A percentile compares a stretch with the other conserved stretches of the same genome.
These are phyloP conservation scores for Archaeoteleia sp. DNA, from an alignment of 2,888 invertebrate species.

Conservation along the genomic window DNA sequence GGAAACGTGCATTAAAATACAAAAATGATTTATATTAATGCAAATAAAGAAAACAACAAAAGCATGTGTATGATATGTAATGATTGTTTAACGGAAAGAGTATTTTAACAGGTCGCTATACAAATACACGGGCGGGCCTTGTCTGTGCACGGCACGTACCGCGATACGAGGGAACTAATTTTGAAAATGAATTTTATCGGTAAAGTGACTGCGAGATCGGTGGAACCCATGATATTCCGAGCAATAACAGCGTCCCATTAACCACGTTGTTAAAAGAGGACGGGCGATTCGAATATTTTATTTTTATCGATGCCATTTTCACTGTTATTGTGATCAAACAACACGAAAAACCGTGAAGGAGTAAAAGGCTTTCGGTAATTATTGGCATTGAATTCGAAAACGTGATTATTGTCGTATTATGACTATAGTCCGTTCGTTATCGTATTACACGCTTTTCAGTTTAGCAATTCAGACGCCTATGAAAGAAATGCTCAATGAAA, in stretches of 20 bases:
- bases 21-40: no score
- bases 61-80: no score
- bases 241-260: slow-evolving; percentile 39
- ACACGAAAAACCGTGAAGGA: slow-evolving; percentile 21
- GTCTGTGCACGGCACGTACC: slow-evolving; percentile 11
- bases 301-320: slow-evolving; percentile 37
- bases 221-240: slow-evolving; percentile 29
- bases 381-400: slow-evolving; percentile 27
- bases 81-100: slow-evolving; percentile 41
- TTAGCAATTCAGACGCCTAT: slow-evolving; percentile 5
- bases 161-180: slow-evolving; percentile 28
- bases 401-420: slow-evolving; percentile 34
- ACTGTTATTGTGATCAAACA: slow-evolving; percentile 21
- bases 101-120: slow-evolving; percentile 36
- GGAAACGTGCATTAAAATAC: no score
- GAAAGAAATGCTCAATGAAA: no score
- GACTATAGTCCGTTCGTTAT: slow-evolving; percentile 25
- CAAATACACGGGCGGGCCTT: slow-evolving; percentile 15
- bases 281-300: slow-evolving; percentile 28
- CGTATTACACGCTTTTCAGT: slow-evolving; percentile 9
- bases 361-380: slow-evolving; percentile 34
- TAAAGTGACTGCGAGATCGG: slow-evolving; percentile 15
- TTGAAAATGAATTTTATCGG: slow-evolving; percentile 53
- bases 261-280: slow-evolving; percentile 33
- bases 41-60: no score